Conservation (phyloP, 2,113 vertebrate species). For the Callocephalon fimbriatum region DNA sequence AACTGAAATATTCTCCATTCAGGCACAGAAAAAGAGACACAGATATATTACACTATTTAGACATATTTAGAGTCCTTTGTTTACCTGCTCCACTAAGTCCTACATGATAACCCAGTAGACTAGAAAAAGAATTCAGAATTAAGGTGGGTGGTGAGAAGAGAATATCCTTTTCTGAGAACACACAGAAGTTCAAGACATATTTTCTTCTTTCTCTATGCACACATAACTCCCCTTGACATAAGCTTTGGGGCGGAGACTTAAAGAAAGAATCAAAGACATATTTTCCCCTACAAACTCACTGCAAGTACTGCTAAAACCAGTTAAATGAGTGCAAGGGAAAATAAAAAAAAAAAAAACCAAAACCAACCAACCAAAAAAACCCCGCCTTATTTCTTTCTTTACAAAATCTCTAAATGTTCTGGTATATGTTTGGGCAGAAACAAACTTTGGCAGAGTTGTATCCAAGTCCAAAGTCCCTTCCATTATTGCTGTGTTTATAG, state of each 20-base stretch:
- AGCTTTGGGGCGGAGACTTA: not conserved
- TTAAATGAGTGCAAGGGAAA: not conserved
- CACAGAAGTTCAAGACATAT: not conserved
- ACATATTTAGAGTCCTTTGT: not conserved
- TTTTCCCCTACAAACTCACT: not conserved
- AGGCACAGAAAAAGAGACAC: not conserved
- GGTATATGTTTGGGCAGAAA: not conserved
- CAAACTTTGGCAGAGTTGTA: not conserved
- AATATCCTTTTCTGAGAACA: not conserved
- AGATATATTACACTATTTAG: not conserved
- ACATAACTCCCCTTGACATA: not conserved
- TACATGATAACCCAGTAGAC: not conserved
- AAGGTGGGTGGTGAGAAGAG: not conserved
- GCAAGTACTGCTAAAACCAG: not conserved
- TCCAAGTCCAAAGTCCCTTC: not conserved
- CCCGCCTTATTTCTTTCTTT: not conserved
- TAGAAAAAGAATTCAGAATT: not conserved
- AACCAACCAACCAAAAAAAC: not conserved
- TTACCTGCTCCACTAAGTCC: not conserved
- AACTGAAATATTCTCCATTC: not conserved
- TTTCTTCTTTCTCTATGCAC: not conserved
- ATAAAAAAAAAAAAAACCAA: not conserved
- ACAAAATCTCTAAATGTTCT: not conserved
- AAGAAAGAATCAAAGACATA: not conserved
- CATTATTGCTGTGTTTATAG: not conserved